Evolutionary conservation across 2,113 vertebrate species (phyloP).

Genomic region (Anser cygnoides): DNA sequence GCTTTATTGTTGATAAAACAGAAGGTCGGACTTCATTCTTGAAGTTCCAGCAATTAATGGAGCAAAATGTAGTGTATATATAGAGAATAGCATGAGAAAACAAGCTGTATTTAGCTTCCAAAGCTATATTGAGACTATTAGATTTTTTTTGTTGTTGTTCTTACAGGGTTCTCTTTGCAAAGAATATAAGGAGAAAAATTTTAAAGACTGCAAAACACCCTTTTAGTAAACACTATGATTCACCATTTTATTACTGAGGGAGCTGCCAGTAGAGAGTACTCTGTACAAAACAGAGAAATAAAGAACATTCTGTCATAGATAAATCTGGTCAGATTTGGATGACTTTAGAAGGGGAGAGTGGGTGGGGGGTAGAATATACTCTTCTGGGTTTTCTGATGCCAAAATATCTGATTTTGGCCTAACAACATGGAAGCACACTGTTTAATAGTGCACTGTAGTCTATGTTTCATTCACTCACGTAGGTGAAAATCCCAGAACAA

Average conservation of each 20-base stretch:
- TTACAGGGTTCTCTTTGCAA: not conserved
- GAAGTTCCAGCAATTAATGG: not conserved
- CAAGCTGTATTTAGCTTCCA: not conserved
- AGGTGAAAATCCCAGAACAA: not conserved
- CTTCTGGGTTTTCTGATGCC: not conserved
- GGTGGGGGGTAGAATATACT: not conserved
- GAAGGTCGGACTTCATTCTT: not conserved
- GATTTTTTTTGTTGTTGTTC: not conserved
- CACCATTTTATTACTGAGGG: not conserved
- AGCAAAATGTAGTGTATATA: not conserved
- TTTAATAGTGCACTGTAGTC: not conserved
- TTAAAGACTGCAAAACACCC: not conserved
- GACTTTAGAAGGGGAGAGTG: not conserved
- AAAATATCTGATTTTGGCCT: not conserved
- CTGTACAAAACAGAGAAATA: not conserved
- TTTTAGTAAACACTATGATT: not conserved
- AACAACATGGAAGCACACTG: not conserved
- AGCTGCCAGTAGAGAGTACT: not conserved
- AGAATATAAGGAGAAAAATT: not conserved
- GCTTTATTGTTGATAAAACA: not conserved
- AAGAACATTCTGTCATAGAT: not conserved
- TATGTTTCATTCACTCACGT: not conserved
- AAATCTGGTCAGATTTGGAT: not conserved
- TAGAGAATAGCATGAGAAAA: not conserved
- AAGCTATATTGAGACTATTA: not conserved